These are phyloP conservation scores for Manduca sexta DNA, from an alignment of 1,140 invertebrate genomes.

Conservation along the genomic window DNA sequence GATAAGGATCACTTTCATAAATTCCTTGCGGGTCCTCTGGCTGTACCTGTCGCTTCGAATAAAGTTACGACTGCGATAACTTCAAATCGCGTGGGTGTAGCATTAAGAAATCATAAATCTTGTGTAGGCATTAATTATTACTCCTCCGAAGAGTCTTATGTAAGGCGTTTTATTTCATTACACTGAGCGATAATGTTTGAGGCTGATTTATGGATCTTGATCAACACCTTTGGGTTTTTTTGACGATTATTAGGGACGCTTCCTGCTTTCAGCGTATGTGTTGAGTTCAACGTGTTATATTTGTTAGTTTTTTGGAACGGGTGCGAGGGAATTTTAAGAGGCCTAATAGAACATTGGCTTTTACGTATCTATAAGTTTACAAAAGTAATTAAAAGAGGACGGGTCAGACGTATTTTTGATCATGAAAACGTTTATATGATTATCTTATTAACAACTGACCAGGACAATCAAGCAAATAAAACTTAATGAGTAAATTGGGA, in stretches of 20 bases:
- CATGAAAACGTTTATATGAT: no score
- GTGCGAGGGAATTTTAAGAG: no score
- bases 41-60: constrained; percentile 2
- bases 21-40: neutral
- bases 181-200: constrained; percentile 32
- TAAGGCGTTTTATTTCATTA: constrained; percentile 51
- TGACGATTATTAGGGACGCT: constrained; percentile 19
- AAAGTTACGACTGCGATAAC: constrained; percentile 8
- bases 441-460: no score
- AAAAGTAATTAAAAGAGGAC: no score
- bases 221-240: constrained; percentile 18
- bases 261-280: constrained; percentile 9
- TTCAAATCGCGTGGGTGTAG: constrained; percentile 38
- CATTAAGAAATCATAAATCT: constrained; percentile 59
- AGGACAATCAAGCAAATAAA: no score
- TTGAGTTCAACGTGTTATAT: neutral
- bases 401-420: no score
- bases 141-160: constrained; percentile 15
- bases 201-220: constrained; percentile 50
- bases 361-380: no score
- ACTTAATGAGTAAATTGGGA: no score
- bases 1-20: neutral
- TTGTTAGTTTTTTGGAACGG: no score
- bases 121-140: constrained; percentile 43
- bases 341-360: no score